phyloP scores from a whole-genome alignment of 2,113 vertebrate species.

The Prolemur simus region DNA sequence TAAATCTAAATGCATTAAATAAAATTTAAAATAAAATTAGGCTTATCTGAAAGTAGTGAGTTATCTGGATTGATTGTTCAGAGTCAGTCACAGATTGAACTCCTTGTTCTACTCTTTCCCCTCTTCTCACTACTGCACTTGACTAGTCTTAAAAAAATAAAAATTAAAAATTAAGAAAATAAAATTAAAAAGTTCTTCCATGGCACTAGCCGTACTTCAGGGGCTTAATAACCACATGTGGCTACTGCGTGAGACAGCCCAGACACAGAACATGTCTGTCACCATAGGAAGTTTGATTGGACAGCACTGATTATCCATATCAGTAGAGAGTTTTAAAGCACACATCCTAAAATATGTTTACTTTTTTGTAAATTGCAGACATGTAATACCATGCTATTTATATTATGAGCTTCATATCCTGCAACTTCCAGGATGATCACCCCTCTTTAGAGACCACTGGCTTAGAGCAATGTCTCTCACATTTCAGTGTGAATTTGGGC shows the following conservation, averaged over 20 bases:
- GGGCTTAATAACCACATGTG: accelerated
- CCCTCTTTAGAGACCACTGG: neutral
- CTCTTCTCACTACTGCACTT: too few relatives aligned
- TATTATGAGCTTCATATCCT: neutral
- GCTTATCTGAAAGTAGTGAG: too few relatives aligned
- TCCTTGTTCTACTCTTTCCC: too few relatives aligned
- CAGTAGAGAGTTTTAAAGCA: neutral
- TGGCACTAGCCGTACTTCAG: neutral
- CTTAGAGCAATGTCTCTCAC: neutral
- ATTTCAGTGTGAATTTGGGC: neutral
- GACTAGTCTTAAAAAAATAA: too few relatives aligned
- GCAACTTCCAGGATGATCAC: too few relatives aligned
- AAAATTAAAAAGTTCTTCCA: neutral
- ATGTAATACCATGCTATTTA: neutral
- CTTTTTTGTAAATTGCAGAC: neutral
- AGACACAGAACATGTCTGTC: neutral
- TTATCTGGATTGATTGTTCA: too few relatives aligned
- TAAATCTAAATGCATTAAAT: neutral
- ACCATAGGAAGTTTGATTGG: neutral
- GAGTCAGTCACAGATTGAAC: too few relatives aligned
- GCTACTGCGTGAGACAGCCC: neutral
- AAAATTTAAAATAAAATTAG: neutral
- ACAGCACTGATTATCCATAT: neutral
- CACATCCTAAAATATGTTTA: neutral
- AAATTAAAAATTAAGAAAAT: too few relatives aligned